Conservation (phyloP, 2,888 invertebrate species). For the Synanthedon formicaeformis region DNA sequence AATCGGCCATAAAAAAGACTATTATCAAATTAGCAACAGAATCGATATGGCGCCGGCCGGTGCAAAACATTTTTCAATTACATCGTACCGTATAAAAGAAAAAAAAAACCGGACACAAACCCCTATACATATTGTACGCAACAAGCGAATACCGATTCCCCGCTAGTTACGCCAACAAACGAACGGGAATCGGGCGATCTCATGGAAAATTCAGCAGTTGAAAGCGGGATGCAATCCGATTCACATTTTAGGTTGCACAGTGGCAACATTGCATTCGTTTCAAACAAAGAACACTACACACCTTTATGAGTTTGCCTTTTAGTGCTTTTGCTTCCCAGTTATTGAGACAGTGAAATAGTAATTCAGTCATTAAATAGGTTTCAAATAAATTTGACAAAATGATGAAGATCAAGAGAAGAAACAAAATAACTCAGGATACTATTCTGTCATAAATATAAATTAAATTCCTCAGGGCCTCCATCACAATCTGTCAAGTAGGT, state of each 20-base stretch:
- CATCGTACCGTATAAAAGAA: conserved; percentile 33
- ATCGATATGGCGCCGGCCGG: background rate
- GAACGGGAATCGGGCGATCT: conserved; percentile 35
- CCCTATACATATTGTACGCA: conserved; percentile 55
- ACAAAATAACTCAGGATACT: too few species aligned
- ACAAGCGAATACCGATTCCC: conserved; percentile 56
- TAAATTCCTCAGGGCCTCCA: too few species aligned
- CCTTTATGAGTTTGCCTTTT: conserved; percentile 5
- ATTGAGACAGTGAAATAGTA: background rate
- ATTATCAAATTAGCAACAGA: background rate
- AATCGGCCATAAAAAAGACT: too few species aligned
- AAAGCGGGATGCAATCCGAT: conserved; percentile 59
- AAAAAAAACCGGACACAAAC: conserved; percentile 60
- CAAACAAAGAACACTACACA: conserved; percentile 20
- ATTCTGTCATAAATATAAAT: too few species aligned
- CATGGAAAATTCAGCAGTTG: conserved; percentile 57
- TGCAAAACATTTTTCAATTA: conserved; percentile 50
- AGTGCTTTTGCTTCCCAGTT: conserved; percentile 2
- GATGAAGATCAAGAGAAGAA: too few species aligned
- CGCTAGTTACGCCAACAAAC: conserved; percentile 47
- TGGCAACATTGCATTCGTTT: conserved; percentile 27
- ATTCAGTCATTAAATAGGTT: background rate
- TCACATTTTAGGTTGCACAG: conserved; percentile 45
- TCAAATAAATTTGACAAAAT: background rate
- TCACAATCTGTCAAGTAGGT: too few species aligned